Percentiles rank a stretch among this genome's conserved stretches.
Evolutionary conservation across 2,797 vertebrate species (phyloP).

Genomic region (Galago senegalensis): DNA sequence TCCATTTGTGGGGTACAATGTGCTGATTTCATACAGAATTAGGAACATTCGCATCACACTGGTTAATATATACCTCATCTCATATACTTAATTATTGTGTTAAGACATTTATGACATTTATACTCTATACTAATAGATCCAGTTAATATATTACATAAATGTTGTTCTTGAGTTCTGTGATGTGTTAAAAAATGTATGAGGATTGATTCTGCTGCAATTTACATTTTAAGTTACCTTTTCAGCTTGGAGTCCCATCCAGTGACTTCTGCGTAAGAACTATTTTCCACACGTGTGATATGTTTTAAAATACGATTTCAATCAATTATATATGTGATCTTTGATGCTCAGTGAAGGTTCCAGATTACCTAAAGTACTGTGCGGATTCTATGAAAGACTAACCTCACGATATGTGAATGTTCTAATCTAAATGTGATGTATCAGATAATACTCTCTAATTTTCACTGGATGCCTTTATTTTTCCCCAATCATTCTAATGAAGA

Average conservation of each 20-base stretch:
- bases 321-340: slow-evolving; percentile 82
- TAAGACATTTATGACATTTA: too few species aligned
- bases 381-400: slow-evolving; percentile 60
- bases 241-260: slow-evolving; percentile 90
- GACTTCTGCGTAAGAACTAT: slow-evolving; percentile 89
- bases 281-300: neutral
- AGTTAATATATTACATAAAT: neutral
- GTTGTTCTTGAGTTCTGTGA: slow-evolving; percentile 14
- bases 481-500: slow-evolving; percentile 64
- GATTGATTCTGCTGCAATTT: slow-evolving; percentile 60
- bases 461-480: slow-evolving; percentile 68
- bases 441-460: slow-evolving; percentile 50
- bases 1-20: too few species aligned
- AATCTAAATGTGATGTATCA: neutral
- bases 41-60: too few species aligned
- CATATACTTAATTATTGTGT: too few species aligned
- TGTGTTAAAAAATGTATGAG: neutral
- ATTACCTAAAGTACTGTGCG: slow-evolving; percentile 56
- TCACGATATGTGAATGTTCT: slow-evolving; percentile 58
- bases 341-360: slow-evolving; percentile 70
- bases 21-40: too few species aligned
- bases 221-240: slow-evolving; percentile 84
- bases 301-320: slow-evolving; percentile 63
- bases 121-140: too few species aligned
- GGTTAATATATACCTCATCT: too few species aligned